A percentile compares a stretch with the other conserved stretches of the same genome.
phyloP scores from a whole-genome alignment of 2,113 vertebrate species.

The Dendrocopos noguchii region DNA sequence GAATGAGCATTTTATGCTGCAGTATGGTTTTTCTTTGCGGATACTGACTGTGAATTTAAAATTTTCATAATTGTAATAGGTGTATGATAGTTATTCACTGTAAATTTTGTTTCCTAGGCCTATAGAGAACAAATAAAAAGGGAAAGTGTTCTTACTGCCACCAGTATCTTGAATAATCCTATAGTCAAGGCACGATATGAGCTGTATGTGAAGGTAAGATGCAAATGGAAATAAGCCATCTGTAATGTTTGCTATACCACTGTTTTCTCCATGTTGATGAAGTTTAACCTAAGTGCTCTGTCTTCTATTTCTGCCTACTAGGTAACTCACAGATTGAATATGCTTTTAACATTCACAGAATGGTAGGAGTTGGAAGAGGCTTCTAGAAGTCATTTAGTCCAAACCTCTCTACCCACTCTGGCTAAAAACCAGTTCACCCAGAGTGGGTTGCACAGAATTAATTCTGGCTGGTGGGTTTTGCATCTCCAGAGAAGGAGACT shows the following conservation, averaged over 20 bases:
- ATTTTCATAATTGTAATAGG: not conserved
- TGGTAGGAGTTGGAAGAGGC: too few species aligned
- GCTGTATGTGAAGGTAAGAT: constrained; percentile 86
- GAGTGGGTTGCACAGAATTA: too few species aligned
- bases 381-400: too few species aligned
- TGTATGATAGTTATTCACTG: not conserved
- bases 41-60: not conserved
- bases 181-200: constrained; percentile 86
- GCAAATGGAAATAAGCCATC: not conserved
- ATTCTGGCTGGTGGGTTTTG: too few species aligned
- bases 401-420: too few species aligned
- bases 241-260: not conserved
- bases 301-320: not conserved
- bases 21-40: not conserved
- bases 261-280: not conserved
- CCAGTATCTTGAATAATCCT: constrained; percentile 89
- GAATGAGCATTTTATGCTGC: not conserved
- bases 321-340: not conserved
- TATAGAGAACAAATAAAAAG: constrained; percentile 89
- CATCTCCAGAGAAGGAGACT: too few species aligned
- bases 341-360: not conserved
- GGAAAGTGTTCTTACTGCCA: constrained; percentile 88
- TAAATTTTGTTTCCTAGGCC: constrained; percentile 70
- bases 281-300: not conserved
- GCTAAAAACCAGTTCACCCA: too few species aligned